phyloP scores from a whole-genome alignment of 2,113 vertebrate genomes.

The Hydropotes inermis region DNA sequence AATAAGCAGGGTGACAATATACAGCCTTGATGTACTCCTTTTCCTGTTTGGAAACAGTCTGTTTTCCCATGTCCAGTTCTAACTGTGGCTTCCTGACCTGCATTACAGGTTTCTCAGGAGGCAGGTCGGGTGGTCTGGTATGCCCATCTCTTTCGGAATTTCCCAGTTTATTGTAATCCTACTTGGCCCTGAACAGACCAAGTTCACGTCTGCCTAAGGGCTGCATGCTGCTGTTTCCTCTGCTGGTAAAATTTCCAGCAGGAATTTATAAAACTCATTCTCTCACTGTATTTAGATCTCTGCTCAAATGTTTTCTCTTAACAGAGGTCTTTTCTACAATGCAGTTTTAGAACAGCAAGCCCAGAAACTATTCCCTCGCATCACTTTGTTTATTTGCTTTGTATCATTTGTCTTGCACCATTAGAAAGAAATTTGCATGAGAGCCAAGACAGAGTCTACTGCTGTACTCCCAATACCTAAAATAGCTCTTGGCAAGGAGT shows the following conservation, averaged over 20 bases:
- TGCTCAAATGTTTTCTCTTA: not conserved
- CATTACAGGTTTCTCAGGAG: too few species aligned
- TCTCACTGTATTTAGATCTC: not conserved
- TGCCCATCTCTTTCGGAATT: too few species aligned
- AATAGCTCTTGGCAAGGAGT: not conserved
- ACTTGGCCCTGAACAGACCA: not conserved
- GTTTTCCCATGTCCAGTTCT: too few species aligned
- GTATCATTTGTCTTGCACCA: not conserved
- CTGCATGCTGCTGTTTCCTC: not conserved
- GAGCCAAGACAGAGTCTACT: accelerated
- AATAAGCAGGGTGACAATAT: too few species aligned
- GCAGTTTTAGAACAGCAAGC: not conserved
- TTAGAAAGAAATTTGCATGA: not conserved
- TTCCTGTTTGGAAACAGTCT: too few species aligned
- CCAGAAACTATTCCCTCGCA: not conserved
- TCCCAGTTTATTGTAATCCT: not conserved
- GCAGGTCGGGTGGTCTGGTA: too few species aligned
- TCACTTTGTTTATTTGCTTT: not conserved
- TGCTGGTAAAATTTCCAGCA: not conserved
- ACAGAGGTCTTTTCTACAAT: not conserved
- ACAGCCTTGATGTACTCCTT: too few species aligned
- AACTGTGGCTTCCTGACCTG: too few species aligned
- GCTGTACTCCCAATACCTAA: not conserved
- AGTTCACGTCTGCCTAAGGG: not conserved
- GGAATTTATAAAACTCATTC: not conserved